A percentile compares a stretch with the other conserved stretches of the same genome.
phyloP scores from a whole-genome alignment of 2,797 vertebrate species.

The Fistularia commersonii region DNA sequence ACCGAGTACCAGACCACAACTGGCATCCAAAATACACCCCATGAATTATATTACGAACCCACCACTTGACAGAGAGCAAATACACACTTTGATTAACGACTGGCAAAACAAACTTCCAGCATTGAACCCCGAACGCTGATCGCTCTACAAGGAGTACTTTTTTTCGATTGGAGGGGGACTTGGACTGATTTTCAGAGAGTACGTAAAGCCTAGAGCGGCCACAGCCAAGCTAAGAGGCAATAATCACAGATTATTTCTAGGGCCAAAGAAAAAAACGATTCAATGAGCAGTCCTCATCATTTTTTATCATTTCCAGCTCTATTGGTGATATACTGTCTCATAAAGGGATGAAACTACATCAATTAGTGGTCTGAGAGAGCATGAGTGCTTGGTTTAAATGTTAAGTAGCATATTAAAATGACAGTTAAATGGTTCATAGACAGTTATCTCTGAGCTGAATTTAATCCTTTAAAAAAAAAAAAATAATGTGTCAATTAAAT shows the following conservation, averaged over 20 bases:
- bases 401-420: conserved; percentile 94
- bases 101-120: no score
- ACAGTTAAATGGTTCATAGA: conserved; percentile 88
- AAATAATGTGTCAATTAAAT: conserved; percentile 72
- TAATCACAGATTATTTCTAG: conserved; percentile 37
- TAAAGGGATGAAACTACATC: conserved; percentile 87
- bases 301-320: conserved; percentile 85
- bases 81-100: no score
- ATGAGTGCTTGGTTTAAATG: conserved; percentile 88
- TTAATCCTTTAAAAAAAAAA: conserved; percentile 61
- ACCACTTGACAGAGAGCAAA: no score
- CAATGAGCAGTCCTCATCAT: conserved; percentile 79
- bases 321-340: conserved; percentile 93
- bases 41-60: no score
- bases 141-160: no score
- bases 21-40: no score
- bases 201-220: conserved; percentile 37
- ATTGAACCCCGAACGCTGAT: no score
- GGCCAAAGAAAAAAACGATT: conserved; percentile 42
- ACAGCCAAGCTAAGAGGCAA: conserved; percentile 26
- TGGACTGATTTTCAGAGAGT: no score
- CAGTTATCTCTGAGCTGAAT: conserved; percentile 78
- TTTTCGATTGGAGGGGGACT: no score
- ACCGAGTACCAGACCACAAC: no score
- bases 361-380: conserved; percentile 84